Conservation (phyloP, 1,140 invertebrate genomes). For the Diachasma alloeum region DNA sequence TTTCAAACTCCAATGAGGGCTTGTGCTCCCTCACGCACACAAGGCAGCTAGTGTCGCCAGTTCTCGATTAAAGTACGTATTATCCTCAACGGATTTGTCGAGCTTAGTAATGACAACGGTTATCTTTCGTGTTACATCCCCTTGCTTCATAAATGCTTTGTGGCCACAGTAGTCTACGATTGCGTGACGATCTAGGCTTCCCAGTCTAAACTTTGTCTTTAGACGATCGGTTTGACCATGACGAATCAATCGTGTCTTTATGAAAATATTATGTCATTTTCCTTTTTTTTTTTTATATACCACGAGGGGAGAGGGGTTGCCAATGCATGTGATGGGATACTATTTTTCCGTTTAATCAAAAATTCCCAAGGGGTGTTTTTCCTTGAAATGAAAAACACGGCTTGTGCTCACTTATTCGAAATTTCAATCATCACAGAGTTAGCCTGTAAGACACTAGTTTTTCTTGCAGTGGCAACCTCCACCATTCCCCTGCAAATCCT, state of each 20-base stretch:
- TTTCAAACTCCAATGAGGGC: slow-evolving; percentile 47
- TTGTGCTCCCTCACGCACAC: slow-evolving; percentile 7
- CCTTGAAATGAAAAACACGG: no score
- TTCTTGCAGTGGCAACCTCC: not conserved
- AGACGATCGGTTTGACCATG: not conserved
- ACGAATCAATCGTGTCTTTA: not conserved
- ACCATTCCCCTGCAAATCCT: not conserved
- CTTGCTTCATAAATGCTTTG: not conserved
- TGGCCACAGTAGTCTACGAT: not conserved
- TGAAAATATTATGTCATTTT: not conserved
- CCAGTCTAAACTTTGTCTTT: not conserved
- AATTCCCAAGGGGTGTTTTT: no score
- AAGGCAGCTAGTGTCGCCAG: slow-evolving; percentile 32
- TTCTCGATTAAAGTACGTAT: slow-evolving; percentile 20
- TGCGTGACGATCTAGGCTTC: not conserved
- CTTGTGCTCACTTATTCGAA: no score
- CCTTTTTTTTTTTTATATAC: not conserved
- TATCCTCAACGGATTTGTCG: slow-evolving; percentile 17
- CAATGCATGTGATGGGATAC: no score
- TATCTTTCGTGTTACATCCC: slow-evolving; percentile 1
- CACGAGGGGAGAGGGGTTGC: no score
- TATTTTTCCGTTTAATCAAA: no score
- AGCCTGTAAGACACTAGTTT: no score
- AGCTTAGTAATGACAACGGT: slow-evolving; percentile 5
- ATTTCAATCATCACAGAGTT: no score